These are phyloP conservation scores for Zenarchopterus dispar DNA, from an alignment of 2,797 vertebrate genomes.

Conservation along the genomic window DNA sequence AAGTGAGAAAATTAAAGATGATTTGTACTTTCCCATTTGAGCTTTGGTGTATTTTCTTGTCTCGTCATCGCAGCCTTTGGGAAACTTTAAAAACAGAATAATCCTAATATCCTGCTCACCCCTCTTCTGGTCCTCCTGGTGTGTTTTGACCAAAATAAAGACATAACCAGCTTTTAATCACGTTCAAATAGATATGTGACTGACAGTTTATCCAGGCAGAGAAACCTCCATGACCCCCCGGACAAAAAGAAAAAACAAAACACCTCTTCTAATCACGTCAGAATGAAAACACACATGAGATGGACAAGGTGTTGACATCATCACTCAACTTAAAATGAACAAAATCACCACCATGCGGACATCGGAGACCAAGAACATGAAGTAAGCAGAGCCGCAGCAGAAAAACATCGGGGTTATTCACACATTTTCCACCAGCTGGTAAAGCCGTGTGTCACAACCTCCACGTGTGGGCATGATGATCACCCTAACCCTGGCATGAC, in stretches of 20 bases:
- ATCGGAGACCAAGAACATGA: not conserved
- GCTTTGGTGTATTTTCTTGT: not conserved
- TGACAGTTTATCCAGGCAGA: slow-evolving; percentile 16
- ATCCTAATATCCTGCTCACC: too few relatives aligned
- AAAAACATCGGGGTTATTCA: not conserved
- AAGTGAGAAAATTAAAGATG: too few relatives aligned
- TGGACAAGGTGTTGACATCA: slow-evolving; percentile 1
- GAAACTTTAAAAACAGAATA: too few relatives aligned
- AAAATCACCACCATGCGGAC: not conserved
- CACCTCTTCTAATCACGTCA: slow-evolving; percentile 14
- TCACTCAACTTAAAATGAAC: slow-evolving; percentile 7
- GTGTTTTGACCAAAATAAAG: slow-evolving; percentile 1
- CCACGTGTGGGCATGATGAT: not conserved
- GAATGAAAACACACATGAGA: slow-evolving; percentile 10
- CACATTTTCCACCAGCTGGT: not conserved
- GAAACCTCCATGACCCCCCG: slow-evolving; percentile 18
- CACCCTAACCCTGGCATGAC: not conserved
- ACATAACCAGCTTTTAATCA: not conserved
- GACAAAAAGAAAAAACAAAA: slow-evolving; percentile 7
- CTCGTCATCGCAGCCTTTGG: not conserved
- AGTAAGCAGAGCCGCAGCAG: not conserved
- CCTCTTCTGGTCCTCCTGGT: not conserved
- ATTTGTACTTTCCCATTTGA: too few relatives aligned
- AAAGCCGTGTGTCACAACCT: not conserved
- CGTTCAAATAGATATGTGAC: slow-evolving; percentile 11